These are phyloP conservation scores for Caenorhabditis becei DNA, from an alignment of 2,888 invertebrate genomes.

Conservation along the genomic window DNA sequence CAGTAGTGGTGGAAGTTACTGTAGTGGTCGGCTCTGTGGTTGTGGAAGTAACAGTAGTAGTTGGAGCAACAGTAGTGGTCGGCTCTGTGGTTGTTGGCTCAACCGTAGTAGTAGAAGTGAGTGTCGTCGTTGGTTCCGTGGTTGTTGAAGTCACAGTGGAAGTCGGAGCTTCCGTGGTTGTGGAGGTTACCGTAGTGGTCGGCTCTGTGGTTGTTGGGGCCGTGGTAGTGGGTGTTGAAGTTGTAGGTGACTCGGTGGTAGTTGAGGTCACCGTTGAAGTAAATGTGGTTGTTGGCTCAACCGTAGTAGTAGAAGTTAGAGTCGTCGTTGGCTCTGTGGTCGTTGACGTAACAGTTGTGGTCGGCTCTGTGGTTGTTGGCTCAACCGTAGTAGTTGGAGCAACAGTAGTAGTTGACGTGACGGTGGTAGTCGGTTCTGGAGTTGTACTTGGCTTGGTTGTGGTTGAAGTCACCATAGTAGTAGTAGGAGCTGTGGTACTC, in stretches of 20 bases:
- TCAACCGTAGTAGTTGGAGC: not conserved
- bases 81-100: not conserved
- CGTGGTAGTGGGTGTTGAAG: not conserved
- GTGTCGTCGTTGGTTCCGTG: no score
- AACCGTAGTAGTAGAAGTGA: not conserved
- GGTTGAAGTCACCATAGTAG: not conserved
- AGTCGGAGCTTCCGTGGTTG: not conserved
- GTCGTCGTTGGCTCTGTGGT: not conserved
- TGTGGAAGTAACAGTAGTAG: not conserved
- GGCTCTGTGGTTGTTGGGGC: not conserved
- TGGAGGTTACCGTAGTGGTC: not conserved
- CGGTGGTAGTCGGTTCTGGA: not conserved
- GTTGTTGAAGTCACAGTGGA: conserved; percentile 13
- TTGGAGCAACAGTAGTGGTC: not conserved
- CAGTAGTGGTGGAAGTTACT: not conserved
- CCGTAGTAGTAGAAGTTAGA: not conserved
- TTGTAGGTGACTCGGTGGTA: not conserved
- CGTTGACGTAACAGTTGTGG: not conserved
- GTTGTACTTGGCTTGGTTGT: not conserved
- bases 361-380: not conserved
- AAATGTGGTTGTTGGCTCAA: not conserved
- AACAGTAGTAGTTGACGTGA: not conserved
- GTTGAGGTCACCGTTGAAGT: no score
- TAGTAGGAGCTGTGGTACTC: not conserved
- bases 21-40: not conserved